Base-by-base conservation (phyloP, 1,140 invertebrate species). In the Muscidifurax raptorellus region DNA sequence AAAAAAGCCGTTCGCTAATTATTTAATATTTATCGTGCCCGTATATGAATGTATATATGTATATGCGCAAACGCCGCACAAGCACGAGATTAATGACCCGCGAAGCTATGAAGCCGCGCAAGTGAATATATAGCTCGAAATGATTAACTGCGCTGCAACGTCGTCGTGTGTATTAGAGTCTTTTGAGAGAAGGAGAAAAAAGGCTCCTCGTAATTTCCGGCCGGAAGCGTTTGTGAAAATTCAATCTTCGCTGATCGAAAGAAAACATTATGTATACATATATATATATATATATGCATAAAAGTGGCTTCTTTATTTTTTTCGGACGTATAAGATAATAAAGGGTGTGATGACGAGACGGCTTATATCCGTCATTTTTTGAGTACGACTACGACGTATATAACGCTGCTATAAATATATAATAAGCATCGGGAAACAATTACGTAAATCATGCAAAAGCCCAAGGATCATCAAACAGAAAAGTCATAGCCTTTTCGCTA, bases 81-180 rank as follows among this genome's bases (percentile, higher is more conserved):
- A 10, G 9, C 69, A 4, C 18, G 74, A 76, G 74, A 76, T 76
- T 76, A 76, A 76, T 27, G 74, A 47, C 9, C 27, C 74, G 74
- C 40, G 74, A 76, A 76, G 40, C 52, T 5, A 22, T 47, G 7
- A 59, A 59, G 52, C 18, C 15, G 52, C 5, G 52, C 52, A 47
- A 47, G 40, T 25, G 32, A 47, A 76, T 22, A 76, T 22, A 44
- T 22, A n/a, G 74, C 74, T 1, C 36, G 27, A 69, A 76, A 76
- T 76, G 74, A 76, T 76, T 76, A 76, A 76, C 74, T 76, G 74
- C 72, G 36, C 44, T 47, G 44, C 44, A 2, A 47, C 44, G 44
- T 40, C 36, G 36, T 40, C 36, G 15, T 47, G 15, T 15, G 2
- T 47, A 47, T 47, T 52, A 52, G 52, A 59, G 18, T 22, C 18